Evolutionary conservation across 2,797 vertebrate species (phyloP).

Genomic region (Peromyscus melanophrys): DNA sequence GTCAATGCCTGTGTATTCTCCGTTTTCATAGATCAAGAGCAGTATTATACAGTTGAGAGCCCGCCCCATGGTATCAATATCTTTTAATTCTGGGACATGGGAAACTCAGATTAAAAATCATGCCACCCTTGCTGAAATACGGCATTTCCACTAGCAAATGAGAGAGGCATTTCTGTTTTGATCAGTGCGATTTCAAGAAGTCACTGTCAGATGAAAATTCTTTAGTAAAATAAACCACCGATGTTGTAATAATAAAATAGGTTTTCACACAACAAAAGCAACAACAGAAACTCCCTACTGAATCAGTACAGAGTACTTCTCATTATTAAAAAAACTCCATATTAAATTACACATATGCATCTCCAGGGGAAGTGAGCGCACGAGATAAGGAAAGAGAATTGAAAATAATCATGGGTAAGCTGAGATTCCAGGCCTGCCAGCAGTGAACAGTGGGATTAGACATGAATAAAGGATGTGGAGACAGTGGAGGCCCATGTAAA

Average conservation of each 20-base stretch:
- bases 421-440: constrained; percentile 20
- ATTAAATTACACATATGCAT: constrained; percentile 67
- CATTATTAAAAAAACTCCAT: constrained; percentile 74
- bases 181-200: constrained; percentile 40
- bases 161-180: constrained; percentile 51
- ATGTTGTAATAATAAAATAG: constrained; percentile 62
- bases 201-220: constrained; percentile 49
- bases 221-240: constrained; percentile 66
- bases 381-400: constrained; percentile 18
- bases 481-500: constrained; percentile 9
- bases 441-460: constrained; percentile 45
- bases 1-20: neutral
- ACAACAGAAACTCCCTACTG: constrained; percentile 58
- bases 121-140: constrained; percentile 25
- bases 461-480: constrained; percentile 61
- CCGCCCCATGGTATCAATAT: neutral
- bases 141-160: constrained; percentile 35
- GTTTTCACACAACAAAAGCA: neutral
- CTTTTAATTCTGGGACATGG: constrained; percentile 75
- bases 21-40: constrained; percentile 64
- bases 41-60: constrained; percentile 16
- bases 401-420: constrained; percentile 47
- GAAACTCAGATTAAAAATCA: constrained; percentile 44
- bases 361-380: constrained; percentile 61
- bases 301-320: constrained; percentile 69